Evolutionary conservation across 1,140 invertebrate genomes (phyloP).

Genomic region (Ylistrum balloti): DNA sequence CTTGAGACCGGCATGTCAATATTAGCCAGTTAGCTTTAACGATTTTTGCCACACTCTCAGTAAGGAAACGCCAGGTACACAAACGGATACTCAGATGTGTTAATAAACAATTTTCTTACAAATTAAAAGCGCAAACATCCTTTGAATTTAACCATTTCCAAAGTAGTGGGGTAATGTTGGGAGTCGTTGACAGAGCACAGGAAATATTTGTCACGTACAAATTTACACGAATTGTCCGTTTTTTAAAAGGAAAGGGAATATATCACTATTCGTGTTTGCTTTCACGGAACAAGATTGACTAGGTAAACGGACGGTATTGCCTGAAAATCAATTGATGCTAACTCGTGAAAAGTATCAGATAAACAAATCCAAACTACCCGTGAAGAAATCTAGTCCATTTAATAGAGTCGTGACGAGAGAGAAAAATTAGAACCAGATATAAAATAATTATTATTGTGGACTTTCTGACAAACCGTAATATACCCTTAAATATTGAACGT

Average conservation of each 20-base stretch:
- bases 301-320: background rate
- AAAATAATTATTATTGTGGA: background rate
- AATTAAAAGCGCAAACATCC: conserved; percentile 38
- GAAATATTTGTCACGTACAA: conserved; percentile 60
- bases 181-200: conserved; percentile 26
- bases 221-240: conserved; percentile 46
- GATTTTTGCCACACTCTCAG: conserved; percentile 18
- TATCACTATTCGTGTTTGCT: conserved; percentile 44
- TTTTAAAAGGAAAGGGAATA: conserved; percentile 41
- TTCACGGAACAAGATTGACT: background rate
- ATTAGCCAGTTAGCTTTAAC: background rate
- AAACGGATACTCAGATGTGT: conserved; percentile 1
- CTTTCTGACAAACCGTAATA: background rate
- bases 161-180: background rate
- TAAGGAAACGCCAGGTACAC: background rate
- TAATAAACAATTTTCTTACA: conserved; percentile 17
- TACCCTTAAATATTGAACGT: background rate
- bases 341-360: background rate
- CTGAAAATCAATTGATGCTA: background rate
- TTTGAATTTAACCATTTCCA: conserved; percentile 13
- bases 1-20: background rate
- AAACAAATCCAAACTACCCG: background rate
- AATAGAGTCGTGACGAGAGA: background rate
- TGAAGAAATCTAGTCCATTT: background rate
- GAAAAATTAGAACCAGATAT: background rate